Evolutionary conservation across 1,140 invertebrate genomes (phyloP).

Genomic region (Dendroctonus ponderosae): DNA sequence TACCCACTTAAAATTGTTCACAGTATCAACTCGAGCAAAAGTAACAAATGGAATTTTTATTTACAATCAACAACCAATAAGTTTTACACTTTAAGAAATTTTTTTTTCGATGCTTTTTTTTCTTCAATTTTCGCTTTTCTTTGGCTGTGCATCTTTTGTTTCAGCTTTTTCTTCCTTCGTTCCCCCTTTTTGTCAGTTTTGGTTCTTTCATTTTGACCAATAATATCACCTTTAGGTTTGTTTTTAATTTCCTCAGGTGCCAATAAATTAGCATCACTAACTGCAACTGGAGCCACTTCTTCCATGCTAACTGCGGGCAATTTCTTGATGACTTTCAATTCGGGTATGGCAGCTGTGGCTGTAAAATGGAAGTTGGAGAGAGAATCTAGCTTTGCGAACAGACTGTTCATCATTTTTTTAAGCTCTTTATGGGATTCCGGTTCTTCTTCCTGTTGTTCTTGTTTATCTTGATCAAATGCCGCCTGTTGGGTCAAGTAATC

Average conservation of each 20-base stretch:
- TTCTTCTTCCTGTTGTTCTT: slow-evolving; percentile 64
- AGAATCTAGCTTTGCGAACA: slow-evolving; percentile 89
- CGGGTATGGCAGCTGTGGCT: slow-evolving; percentile 79
- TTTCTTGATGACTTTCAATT: slow-evolving; percentile 89
- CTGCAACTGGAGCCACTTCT: slow-evolving; percentile 88
- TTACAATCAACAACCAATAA: no score
- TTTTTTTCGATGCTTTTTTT: slow-evolving; percentile 4
- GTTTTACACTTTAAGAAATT: background rate
- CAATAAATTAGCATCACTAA: slow-evolving; percentile 80
- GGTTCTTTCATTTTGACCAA: slow-evolving; percentile 74
- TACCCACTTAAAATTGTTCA: no score
- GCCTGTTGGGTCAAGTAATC: slow-evolving; percentile 85
- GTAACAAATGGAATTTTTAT: no score
- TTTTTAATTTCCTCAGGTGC: slow-evolving; percentile 92
- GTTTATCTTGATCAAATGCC: slow-evolving; percentile 59
- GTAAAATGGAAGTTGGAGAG: slow-evolving; percentile 93
- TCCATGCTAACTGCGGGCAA: slow-evolving; percentile 90
- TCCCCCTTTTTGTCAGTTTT: slow-evolving; percentile 88
- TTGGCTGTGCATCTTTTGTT: slow-evolving; percentile 59
- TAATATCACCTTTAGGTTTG: slow-evolving; percentile 74
- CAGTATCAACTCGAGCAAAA: no score
- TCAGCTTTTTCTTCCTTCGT: slow-evolving; percentile 81
- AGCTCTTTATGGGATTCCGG: slow-evolving; percentile 77
- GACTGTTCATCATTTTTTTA: slow-evolving; percentile 66
- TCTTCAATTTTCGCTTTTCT: slow-evolving; percentile 25